Base-by-base conservation (phyloP, 2,113 vertebrate species). In the Protobothrops mucrosquamatus region DNA sequence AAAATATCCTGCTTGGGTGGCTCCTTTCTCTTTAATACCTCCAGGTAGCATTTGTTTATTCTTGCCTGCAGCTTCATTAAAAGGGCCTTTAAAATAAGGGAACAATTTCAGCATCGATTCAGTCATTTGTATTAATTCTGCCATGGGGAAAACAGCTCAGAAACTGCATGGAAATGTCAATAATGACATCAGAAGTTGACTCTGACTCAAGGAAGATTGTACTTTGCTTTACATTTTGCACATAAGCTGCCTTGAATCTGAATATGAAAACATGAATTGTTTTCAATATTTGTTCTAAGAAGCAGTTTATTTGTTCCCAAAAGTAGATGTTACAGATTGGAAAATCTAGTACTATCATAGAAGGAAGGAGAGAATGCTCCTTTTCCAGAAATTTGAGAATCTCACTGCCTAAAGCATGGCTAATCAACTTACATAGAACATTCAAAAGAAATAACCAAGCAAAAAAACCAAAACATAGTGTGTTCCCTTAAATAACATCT, bases 1-100 rank as follows among this genome's bases (percentile, higher is more conserved):
- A 92, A 99, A 99, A 94, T 98, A 99, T 89, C 98, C 98, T 56
- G 95, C 97, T 94, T 98, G 98, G 48, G 98, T 97, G 85, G 95
- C 96, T 54, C 98, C 98, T 94, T 97, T 96, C 46, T 93, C 93
- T 95, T 98, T 98, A 9, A 96, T 87, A 0, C 97, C 95, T 2
- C 97, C 98, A 0, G 97, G 94, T 91, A 98, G 94, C 97, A 99
- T 98, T 96, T 99, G 99, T 88, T 94, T 98, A 91, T 97, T 97
- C 94, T 97, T 98, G 96, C 98, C 96, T 2, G 98, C 98, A 51
- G 98, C 96, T 91, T 98, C 98, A 48, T 99, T 98, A 97, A 98
- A 99, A 0, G 97, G 97, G 93, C 98, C 98, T 97, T 96, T 93
- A 96, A 97, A 94, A 92, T n/a, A 95, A 95, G 91, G 6, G 24